These are phyloP conservation scores for Parapsyche elsis DNA, from an alignment of 1,140 invertebrate genomes.

Conservation along the genomic window DNA sequence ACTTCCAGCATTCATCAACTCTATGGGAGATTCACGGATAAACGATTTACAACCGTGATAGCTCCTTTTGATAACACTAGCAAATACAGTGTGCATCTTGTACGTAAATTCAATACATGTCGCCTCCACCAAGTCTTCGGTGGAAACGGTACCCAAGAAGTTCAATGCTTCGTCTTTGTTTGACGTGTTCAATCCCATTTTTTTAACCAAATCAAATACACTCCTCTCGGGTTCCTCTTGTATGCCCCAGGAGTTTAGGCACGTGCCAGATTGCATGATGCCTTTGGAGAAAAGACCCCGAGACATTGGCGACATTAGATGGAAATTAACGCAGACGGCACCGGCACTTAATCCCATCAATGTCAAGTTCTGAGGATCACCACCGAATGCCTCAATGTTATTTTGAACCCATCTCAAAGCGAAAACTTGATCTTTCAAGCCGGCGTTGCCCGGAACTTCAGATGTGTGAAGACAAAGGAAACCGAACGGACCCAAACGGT, in stretches of 20 bases:
- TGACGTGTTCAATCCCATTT: constrained; percentile 7
- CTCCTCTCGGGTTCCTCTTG: not conserved
- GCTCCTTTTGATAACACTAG: not conserved
- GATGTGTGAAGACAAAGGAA: constrained; percentile 70
- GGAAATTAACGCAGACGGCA: constrained; percentile 62
- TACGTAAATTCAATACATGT: not conserved
- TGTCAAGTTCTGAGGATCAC: constrained; percentile 17
- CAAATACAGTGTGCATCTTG: not conserved
- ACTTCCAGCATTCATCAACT: constrained; percentile 21
- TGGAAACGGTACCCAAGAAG: not conserved
- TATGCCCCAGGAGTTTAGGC: not conserved
- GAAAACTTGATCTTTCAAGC: constrained; percentile 64
- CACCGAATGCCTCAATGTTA: constrained; percentile 18
- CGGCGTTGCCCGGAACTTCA: constrained; percentile 74
- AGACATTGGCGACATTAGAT: constrained; percentile 58
- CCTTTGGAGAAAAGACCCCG: constrained; percentile 70
- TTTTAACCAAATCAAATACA: constrained; percentile 12
- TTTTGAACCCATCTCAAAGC: constrained; percentile 34
- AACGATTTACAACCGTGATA: constrained; percentile 1
- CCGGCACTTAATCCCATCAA: constrained; percentile 35
- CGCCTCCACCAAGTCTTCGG: constrained; percentile 7
- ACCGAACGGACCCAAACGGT: constrained; percentile 74
- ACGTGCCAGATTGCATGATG: constrained; percentile 69
- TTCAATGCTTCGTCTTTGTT: not conserved
- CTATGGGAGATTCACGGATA: not conserved